Base-by-base conservation (phyloP, 1,140 invertebrate species). In the Aphelenchoides fujianensis region DNA sequence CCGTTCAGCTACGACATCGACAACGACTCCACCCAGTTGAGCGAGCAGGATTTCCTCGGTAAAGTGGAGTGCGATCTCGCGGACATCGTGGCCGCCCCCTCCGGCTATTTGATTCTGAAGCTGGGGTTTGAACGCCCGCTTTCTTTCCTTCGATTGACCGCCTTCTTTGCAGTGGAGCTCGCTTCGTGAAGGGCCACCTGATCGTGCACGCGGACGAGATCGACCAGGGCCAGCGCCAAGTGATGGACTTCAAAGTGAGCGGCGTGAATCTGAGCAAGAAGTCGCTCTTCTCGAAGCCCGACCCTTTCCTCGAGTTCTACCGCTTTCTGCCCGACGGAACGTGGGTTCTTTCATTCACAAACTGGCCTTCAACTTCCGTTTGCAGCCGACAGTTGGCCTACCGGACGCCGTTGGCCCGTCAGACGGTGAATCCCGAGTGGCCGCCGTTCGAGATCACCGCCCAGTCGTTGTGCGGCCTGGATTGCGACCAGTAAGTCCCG, bases 211-310 rank as follows among this genome's bases (percentile, higher is more conserved):
- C 85, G 3, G 88, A 88, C 70, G 88, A 88, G 72, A 71, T 88
- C 3, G 85, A 86, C 28, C 81, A 81, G 32, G 86, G 84, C 67
- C 70, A 79, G 41, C 87, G 88, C 79, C 88, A 89, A 82, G 79
- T 85, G 53, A 77, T 87, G 3, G 82, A 82, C 16, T 75, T 89
- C 55, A 84, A 87, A 27, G 80, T 88, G 53, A 83, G 80, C 79
- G 88, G 83, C 3, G 77, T 75, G 35, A 85, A 86, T 12, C 72
- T 89, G 55, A 87, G 88, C 70, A 88, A 88, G 74, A 88, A 88
- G 73, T 87, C 88, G 74, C 87, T 86, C 53, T 88, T 89, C 77
- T 86, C 87, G 48, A 88, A 88, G 77, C 87, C 86, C 37, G 88
- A 88, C 78, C 87, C 88, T 2, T 89, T 87, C 79, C 74, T 89